Evolutionary conservation across 2,888 invertebrate species (phyloP).

Genomic region (Caenorhabditis zanzibari): DNA sequence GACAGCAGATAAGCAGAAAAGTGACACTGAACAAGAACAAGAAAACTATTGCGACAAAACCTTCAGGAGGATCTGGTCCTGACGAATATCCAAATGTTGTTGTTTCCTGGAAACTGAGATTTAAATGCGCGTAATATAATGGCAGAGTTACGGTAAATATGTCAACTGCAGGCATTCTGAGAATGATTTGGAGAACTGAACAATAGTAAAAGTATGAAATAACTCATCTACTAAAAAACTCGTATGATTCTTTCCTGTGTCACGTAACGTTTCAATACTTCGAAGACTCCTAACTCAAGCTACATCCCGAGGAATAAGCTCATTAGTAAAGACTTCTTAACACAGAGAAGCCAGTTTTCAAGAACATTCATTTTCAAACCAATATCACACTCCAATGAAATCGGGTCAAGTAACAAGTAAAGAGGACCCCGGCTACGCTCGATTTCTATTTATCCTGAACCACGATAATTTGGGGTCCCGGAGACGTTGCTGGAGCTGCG

Average conservation of each 20-base stretch:
- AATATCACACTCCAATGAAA: too few species aligned
- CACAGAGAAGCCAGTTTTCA: too few species aligned
- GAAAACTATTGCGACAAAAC: neutral
- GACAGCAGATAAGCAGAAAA: slow-evolving; percentile 2
- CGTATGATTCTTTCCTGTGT: too few species aligned
- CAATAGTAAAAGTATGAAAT: too few species aligned
- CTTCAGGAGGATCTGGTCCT: slow-evolving; percentile 1
- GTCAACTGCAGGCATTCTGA: neutral
- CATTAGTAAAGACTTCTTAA: too few species aligned
- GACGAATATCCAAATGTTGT: neutral
- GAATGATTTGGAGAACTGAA: too few species aligned
- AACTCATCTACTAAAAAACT: too few species aligned
- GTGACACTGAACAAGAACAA: slow-evolving; percentile 4
- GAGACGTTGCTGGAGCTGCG: neutral
- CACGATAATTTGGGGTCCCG: slow-evolving; percentile 10
- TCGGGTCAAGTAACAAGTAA: too few species aligned
- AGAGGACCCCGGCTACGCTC: neutral
- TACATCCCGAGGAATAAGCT: too few species aligned
- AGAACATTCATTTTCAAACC: too few species aligned
- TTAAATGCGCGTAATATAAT: neutral
- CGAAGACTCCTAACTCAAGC: neutral
- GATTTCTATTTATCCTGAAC: slow-evolving; percentile 10
- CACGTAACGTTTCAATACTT: too few species aligned
- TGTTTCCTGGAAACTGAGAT: neutral
- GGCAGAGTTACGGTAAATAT: neutral